Percentiles rank a stretch among this genome's conserved stretches.
Conservation (phyloP, 2,888 invertebrate genomes). For the Encarsia formosa region DNA sequence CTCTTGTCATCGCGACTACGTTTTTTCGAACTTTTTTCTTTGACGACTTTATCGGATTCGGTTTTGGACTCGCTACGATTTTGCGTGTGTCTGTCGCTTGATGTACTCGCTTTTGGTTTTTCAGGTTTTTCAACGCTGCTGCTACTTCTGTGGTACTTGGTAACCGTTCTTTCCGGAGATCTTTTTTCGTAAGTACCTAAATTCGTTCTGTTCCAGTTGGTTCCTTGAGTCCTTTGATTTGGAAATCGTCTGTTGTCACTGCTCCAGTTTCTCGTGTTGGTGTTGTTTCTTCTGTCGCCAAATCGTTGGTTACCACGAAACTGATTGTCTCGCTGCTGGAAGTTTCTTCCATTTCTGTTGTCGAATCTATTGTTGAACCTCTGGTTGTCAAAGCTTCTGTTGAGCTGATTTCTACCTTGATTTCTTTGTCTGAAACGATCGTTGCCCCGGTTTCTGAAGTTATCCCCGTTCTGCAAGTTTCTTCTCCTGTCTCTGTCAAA, state of each 20-base stretch:
- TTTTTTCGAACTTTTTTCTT: conserved; percentile 21
- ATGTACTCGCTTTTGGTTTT: conserved; percentile 18
- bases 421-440: conserved; percentile 23
- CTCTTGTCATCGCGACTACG: conserved; percentile 9
- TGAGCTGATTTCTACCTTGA: conserved; percentile 26
- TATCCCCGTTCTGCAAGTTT: conserved; percentile 25
- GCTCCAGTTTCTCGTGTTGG: conserved; percentile 18
- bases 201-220: conserved; percentile 25
- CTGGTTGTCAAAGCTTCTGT: conserved; percentile 25
- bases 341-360: conserved; percentile 29
- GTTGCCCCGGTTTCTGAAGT: conserved; percentile 15
- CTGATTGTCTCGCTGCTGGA: conserved; percentile 27
- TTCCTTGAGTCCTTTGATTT: conserved; percentile 23
- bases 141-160: conserved; percentile 13
- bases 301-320: conserved; percentile 23
- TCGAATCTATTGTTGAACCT: conserved; percentile 29
- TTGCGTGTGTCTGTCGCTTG: conserved; percentile 20
- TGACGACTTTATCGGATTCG: conserved; percentile 16
- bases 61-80: conserved; percentile 20
- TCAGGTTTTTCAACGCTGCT: conserved; percentile 21
- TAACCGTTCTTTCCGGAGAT: conserved; percentile 14
- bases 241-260: conserved; percentile 28
- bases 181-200: conserved; percentile 25
- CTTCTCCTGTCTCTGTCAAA: conserved; percentile 20
- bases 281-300: conserved; percentile 27